A percentile compares a stretch with the other conserved stretches of the same genome.
Evolutionary conservation across 2,113 vertebrate genomes (phyloP).

Genomic region (Gavia stellata): DNA sequence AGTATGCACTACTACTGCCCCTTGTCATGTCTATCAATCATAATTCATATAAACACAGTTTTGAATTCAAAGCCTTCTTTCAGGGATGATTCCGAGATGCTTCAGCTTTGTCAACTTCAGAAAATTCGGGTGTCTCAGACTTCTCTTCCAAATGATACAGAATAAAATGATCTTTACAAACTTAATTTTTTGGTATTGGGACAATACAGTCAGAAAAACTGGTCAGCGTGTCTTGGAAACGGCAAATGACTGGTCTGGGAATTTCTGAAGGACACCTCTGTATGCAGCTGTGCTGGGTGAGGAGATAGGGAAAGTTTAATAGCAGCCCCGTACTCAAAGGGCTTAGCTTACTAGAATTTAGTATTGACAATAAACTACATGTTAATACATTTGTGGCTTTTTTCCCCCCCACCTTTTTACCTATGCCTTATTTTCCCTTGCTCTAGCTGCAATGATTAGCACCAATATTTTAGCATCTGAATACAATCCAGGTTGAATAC

Average conservation of each 20-base stretch:
- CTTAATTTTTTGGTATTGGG: background rate
- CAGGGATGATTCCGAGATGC: background rate
- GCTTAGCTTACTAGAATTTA: background rate
- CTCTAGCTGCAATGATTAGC: background rate
- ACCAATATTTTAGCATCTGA: background rate
- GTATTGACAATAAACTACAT: background rate
- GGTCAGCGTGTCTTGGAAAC: background rate
- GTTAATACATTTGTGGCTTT: background rate
- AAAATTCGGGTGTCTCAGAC: background rate
- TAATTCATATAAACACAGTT: background rate
- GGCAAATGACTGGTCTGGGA: background rate
- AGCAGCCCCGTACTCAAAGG: background rate
- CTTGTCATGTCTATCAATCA: background rate
- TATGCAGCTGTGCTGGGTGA: background rate
- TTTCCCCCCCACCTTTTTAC: background rate
- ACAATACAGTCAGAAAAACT: background rate
- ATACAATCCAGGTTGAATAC: background rate
- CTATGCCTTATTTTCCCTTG: background rate
- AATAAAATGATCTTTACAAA: background rate
- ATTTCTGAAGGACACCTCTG: background rate
- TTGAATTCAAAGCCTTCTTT: constrained; percentile 16
- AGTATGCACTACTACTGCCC: background rate
- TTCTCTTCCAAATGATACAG: background rate
- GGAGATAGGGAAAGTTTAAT: background rate
- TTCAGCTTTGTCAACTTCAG: background rate